These are phyloP conservation scores for Zapus hudsonius DNA, from an alignment of 2,113 vertebrate species.

Conservation along the genomic window DNA sequence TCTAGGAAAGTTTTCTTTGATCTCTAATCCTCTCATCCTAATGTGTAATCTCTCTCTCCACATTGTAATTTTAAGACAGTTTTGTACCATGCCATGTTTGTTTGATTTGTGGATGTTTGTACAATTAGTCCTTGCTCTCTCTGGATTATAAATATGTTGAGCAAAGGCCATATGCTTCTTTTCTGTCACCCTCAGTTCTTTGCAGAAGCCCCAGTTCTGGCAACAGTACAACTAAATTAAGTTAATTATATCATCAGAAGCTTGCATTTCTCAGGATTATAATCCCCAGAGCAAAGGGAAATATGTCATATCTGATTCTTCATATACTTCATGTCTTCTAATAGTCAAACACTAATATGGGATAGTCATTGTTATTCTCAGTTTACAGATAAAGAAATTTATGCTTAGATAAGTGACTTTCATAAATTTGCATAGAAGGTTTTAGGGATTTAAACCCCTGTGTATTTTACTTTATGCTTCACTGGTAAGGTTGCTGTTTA, in stretches of 20 bases:
- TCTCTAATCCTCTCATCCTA: neutral
- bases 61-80: neutral
- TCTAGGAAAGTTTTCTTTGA: neutral
- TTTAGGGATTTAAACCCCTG: slow-evolving; percentile 25
- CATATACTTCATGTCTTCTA: neutral
- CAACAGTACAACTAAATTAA: neutral
- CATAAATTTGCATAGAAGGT: neutral
- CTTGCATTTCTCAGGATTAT: neutral
- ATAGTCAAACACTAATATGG: neutral
- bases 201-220: neutral
- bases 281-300: slow-evolving; percentile 35
- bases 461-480: neutral
- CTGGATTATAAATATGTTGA: neutral
- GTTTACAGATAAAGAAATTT: slow-evolving; percentile 19
- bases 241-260: slow-evolving; percentile 6
- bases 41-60: neutral
- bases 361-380: neutral
- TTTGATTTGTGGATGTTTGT: neutral
- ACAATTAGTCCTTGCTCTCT: neutral
- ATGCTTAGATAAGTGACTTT: slow-evolving; percentile 2
- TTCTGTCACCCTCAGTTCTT: neutral
- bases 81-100: neutral
- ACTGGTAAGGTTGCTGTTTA: slow-evolving; percentile 10
- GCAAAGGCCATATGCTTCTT: neutral
- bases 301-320: neutral